Evolutionary conservation across 2,797 vertebrate species (phyloP).

Genomic region (Gymnoscopelus microlampas): DNA sequence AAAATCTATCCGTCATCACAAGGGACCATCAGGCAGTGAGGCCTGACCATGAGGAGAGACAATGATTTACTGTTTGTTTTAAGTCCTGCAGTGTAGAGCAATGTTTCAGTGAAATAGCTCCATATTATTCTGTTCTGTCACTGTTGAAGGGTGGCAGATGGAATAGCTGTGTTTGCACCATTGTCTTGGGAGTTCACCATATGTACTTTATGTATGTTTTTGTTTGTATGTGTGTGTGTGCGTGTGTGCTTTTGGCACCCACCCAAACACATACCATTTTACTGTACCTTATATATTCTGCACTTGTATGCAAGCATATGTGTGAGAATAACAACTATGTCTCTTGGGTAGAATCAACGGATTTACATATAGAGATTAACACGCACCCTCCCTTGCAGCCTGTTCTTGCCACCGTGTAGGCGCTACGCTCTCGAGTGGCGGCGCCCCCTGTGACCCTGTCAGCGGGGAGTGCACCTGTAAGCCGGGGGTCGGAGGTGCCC

Average conservation of each 20-base stretch:
- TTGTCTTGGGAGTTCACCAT: conserved; percentile 3
- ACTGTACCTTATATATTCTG: not conserved
- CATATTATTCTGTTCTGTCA: conserved; percentile 30
- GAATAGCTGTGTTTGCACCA: conserved; percentile 34
- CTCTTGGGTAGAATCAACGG: not conserved
- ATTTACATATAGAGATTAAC: conserved; percentile 34
- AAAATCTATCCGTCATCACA: conserved; percentile 40
- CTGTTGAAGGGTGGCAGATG: conserved; percentile 34
- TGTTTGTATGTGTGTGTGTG: conserved; percentile 23
- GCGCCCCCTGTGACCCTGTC: conserved; percentile 83
- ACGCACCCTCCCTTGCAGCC: conserved; percentile 68
- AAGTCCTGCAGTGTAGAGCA: conserved; percentile 39
- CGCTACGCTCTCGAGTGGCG: conserved; percentile 77
- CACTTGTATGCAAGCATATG: not conserved
- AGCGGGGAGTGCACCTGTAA: conserved; percentile 91
- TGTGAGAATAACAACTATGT: conserved; percentile 32
- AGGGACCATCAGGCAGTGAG: conserved; percentile 23
- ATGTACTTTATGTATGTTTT: conserved; percentile 12
- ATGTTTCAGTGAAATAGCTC: conserved; percentile 10
- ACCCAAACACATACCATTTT: not conserved
- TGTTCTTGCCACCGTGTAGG: conserved; percentile 89
- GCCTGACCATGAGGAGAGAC: conserved; percentile 16
- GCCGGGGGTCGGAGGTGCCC: conserved; percentile 87
- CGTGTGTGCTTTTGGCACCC: conserved; percentile 21
- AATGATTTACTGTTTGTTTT: conserved; percentile 49